Conservation (phyloP, 1,140 invertebrate species). For the Hyposmocoma kahamanoa region DNA sequence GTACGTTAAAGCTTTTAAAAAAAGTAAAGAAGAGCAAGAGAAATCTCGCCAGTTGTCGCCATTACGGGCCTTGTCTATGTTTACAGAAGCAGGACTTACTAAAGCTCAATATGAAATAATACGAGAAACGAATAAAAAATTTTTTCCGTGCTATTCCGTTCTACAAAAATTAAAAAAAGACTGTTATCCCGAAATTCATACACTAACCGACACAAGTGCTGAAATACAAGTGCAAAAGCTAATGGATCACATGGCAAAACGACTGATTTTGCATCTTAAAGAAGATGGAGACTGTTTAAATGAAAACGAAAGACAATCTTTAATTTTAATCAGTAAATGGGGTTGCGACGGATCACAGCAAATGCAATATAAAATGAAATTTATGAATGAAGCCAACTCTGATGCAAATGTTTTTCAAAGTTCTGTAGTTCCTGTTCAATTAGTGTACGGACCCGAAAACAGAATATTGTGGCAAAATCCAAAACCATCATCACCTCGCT, state of each 20-base stretch:
- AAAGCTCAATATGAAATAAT: constrained; percentile 14
- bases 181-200: constrained; percentile 14
- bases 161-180: constrained; percentile 14
- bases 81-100: constrained; percentile 20
- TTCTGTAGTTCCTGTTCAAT: constrained; percentile 32
- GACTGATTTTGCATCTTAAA: constrained; percentile 26
- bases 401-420: constrained; percentile 36
- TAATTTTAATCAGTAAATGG: constrained; percentile 33
- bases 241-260: constrained; percentile 27
- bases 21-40: constrained; percentile 18
- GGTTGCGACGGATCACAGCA: constrained; percentile 39
- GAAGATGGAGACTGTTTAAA: constrained; percentile 23
- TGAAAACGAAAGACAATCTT: constrained; percentile 19
- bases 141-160: constrained; percentile 10
- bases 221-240: constrained; percentile 36
- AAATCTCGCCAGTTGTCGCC: constrained; percentile 10
- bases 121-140: constrained; percentile 13
- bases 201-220: constrained; percentile 28
- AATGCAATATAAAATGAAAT: constrained; percentile 34
- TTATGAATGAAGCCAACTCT: constrained; percentile 20
- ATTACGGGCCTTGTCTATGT: constrained; percentile 21
- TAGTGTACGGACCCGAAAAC: constrained; percentile 18
- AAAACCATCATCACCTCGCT: constrained; percentile 29
- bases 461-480: constrained; percentile 33
- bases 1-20: constrained; percentile 17